Conservation (phyloP, 1,140 invertebrate species). For the Zaprionus vittiger region DNA sequence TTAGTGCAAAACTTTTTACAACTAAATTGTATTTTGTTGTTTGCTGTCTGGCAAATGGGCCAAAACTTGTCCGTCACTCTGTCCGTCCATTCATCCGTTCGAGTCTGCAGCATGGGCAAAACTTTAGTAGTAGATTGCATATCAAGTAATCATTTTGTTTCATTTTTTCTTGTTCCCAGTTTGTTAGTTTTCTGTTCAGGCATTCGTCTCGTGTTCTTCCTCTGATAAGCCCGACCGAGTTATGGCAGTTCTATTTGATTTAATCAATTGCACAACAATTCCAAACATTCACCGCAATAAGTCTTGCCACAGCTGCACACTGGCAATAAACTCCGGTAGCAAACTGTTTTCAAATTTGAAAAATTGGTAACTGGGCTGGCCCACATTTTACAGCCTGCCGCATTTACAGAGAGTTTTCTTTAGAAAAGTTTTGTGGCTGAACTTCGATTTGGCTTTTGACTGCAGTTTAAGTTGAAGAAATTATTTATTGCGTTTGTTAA, state of each 20-base stretch:
- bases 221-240: constrained; percentile 56
- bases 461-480: background rate
- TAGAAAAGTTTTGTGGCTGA: background rate
- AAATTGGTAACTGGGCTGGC: background rate
- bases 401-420: background rate
- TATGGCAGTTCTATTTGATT: constrained; percentile 42
- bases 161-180: background rate
- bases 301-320: constrained; percentile 22
- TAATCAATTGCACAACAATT: constrained; percentile 56
- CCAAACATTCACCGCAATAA: constrained; percentile 53
- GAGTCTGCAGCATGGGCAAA: constrained; percentile 9
- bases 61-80: constrained; percentile 12
- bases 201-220: background rate
- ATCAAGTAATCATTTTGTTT: constrained; percentile 31
- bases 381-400: background rate
- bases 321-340: background rate
- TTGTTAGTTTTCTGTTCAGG: background rate
- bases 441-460: background rate
- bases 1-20: constrained; percentile 59
- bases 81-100: background rate
- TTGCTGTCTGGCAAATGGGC: constrained; percentile 58
- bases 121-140: constrained; percentile 37
- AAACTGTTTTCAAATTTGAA: constrained; percentile 1
- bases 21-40: constrained; percentile 53
- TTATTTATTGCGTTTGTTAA: background rate